These are phyloP conservation scores for Ashinkailepas kermadecensis DNA, from an alignment of 2,888 invertebrate species.

Conservation along the genomic window DNA sequence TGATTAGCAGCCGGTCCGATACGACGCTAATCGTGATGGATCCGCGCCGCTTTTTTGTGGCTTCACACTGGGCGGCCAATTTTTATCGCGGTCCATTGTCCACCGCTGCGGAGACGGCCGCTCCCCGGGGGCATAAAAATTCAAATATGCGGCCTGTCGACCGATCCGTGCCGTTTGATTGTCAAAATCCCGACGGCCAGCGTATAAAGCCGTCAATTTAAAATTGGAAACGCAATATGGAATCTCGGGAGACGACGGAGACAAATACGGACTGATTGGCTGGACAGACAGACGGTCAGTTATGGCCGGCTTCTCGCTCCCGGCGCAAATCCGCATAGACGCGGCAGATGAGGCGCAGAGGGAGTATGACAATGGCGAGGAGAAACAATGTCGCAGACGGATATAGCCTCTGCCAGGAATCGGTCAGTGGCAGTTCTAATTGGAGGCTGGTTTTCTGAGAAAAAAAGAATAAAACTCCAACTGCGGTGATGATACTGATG, in stretches of 20 bases:
- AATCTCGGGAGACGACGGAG: slow-evolving; percentile 13
- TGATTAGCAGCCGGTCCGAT: neutral
- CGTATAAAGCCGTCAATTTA: slow-evolving; percentile 17
- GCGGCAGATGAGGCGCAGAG: no score
- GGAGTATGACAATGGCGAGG: no score
- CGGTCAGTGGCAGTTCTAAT: no score
- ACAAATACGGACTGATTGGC: neutral
- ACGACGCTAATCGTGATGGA: slow-evolving; percentile 13
- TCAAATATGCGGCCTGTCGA: slow-evolving; percentile 7
- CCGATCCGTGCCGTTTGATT: slow-evolving; percentile 9
- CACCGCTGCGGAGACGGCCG: neutral
- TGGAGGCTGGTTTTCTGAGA: no score
- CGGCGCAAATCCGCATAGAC: no score
- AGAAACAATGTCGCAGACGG: no score
- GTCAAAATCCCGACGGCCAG: slow-evolving; percentile 16
- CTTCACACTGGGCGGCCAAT: neutral
- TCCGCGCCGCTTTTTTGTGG: neutral
- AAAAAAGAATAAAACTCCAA: no score
- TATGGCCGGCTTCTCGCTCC: no score
- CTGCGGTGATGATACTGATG: no score
- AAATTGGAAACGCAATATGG: slow-evolving; percentile 23
- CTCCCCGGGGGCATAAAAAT: slow-evolving; percentile 15
- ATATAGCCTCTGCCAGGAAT: no score
- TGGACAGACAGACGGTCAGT: neutral
- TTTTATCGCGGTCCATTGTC: neutral